Conservation (phyloP, 2,888 invertebrate species). For the Caenorhabditis sp. region DNA sequence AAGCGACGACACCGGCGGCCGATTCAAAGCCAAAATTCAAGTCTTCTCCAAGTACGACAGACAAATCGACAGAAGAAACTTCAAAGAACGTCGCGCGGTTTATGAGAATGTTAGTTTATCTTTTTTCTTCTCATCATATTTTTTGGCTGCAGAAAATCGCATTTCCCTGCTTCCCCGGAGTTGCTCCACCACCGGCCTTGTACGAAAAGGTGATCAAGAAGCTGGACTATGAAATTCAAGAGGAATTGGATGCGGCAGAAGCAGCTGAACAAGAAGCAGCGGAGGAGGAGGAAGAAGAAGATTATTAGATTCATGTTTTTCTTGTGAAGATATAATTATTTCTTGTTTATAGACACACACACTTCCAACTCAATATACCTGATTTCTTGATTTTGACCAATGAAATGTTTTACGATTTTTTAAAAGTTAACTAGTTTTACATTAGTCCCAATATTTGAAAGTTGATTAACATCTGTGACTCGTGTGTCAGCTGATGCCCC, state of each 20-base stretch:
- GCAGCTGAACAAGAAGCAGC: conserved; percentile 30
- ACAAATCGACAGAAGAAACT: conserved; percentile 87
- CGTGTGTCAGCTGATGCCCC: no score
- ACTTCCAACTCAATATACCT: not conserved
- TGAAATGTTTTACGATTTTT: not conserved
- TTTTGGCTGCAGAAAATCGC: conserved; percentile 59
- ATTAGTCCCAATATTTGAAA: no score
- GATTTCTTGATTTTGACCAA: not conserved
- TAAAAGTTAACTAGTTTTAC: not conserved
- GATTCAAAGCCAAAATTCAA: conserved; percentile 83
- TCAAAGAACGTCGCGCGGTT: conserved; percentile 66
- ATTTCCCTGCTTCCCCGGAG: conserved; percentile 67
- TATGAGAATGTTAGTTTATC: conserved; percentile 62
- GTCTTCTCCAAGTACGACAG: conserved; percentile 98
- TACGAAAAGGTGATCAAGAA: conserved; percentile 59
- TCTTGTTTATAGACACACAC: conserved; percentile 1
- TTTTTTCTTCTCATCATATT: not conserved
- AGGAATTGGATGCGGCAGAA: conserved; percentile 37
- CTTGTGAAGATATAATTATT: not conserved
- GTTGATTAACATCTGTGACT: no score
- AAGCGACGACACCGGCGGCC: conserved; percentile 52
- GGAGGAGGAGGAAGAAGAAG: conserved; percentile 33
- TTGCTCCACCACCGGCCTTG: conserved; percentile 66
- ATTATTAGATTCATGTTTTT: conserved; percentile 15
- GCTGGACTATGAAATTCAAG: conserved; percentile 45